These are phyloP conservation scores for human DNA, from an alignment of 2,113 vertebrate genomes.

Conservation along the genomic window DNA sequence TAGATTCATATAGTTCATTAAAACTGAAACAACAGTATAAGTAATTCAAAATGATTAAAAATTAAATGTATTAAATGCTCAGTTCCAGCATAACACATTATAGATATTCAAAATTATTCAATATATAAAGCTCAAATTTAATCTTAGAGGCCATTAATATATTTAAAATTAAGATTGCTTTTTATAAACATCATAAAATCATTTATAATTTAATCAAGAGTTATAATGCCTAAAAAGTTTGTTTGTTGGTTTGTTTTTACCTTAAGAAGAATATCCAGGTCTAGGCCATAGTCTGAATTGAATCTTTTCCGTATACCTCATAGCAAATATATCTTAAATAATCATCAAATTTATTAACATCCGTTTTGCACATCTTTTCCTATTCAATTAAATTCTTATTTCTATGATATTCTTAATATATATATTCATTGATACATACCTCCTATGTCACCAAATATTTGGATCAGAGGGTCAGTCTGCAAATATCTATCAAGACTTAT, in stretches of 20 bases:
- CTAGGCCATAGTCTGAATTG: neutral
- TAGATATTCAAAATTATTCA: neutral
- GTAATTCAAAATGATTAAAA: neutral
- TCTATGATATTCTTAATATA: neutral
- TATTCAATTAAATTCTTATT: neutral
- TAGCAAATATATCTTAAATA: neutral
- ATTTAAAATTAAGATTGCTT: neutral
- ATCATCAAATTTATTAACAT: neutral
- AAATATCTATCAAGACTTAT: neutral
- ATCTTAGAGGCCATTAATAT: neutral
- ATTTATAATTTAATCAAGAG: neutral
- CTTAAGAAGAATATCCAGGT: neutral
- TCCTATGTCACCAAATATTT: neutral
- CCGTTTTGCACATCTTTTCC: neutral
- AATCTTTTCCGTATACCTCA: slow-evolving; percentile 10
- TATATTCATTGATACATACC: neutral
- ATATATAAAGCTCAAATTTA: neutral
- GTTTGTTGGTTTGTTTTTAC: neutral
- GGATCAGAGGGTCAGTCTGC: neutral
- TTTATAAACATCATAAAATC: slow-evolving; percentile 3
- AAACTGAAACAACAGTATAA: neutral
- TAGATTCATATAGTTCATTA: slow-evolving; percentile 44
- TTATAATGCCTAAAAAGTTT: neutral
- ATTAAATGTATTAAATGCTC: neutral
- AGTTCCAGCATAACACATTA: neutral